A percentile compares a stretch with the other conserved stretches of the same genome.
Conservation (phyloP, 2,797 vertebrate genomes). For the Rhadinocentrus ornatus region DNA sequence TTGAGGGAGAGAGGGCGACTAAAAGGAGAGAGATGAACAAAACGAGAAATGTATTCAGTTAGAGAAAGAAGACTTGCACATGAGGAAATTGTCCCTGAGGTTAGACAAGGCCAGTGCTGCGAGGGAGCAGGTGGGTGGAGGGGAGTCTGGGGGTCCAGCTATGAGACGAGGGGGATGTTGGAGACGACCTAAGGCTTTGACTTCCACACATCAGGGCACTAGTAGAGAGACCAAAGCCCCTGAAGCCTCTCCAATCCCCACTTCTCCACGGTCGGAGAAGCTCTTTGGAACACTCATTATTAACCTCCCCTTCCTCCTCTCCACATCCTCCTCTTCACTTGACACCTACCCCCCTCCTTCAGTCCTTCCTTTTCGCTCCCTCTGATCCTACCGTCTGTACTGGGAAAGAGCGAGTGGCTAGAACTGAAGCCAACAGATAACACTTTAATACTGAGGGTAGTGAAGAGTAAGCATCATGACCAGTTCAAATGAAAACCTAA, state of each 20-base stretch:
- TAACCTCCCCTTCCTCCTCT: slow-evolving; percentile 50
- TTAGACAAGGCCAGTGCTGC: slow-evolving; percentile 39
- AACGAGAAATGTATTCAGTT: slow-evolving; percentile 64
- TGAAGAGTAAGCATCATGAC: slow-evolving; percentile 3
- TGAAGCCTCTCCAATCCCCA: slow-evolving; percentile 61
- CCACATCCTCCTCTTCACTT: slow-evolving; percentile 34
- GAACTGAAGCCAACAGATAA: slow-evolving; percentile 46
- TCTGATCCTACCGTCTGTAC: slow-evolving; percentile 58
- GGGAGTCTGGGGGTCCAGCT: slow-evolving; percentile 36
- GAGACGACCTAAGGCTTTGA: slow-evolving; percentile 61
- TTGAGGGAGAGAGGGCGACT: slow-evolving; percentile 55
- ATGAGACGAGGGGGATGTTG: slow-evolving; percentile 21
- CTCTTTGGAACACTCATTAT: slow-evolving; percentile 74
- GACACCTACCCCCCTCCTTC: slow-evolving; percentile 21
- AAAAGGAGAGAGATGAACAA: slow-evolving; percentile 57
- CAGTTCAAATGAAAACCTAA: not conserved
- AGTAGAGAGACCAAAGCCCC: slow-evolving; percentile 52
- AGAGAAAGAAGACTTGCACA: slow-evolving; percentile 15
- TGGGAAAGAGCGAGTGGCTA: slow-evolving; percentile 39
- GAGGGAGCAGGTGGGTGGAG: slow-evolving; percentile 25
- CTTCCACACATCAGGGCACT: slow-evolving; percentile 55
- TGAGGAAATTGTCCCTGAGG: slow-evolving; percentile 49
- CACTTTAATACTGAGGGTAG: slow-evolving; percentile 41
- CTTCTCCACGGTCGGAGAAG: slow-evolving; percentile 53
- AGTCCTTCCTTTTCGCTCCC: slow-evolving; percentile 24